phyloP scores from a whole-genome alignment of 2,797 vertebrate genomes.

The Heteromormyrus szaboi region DNA sequence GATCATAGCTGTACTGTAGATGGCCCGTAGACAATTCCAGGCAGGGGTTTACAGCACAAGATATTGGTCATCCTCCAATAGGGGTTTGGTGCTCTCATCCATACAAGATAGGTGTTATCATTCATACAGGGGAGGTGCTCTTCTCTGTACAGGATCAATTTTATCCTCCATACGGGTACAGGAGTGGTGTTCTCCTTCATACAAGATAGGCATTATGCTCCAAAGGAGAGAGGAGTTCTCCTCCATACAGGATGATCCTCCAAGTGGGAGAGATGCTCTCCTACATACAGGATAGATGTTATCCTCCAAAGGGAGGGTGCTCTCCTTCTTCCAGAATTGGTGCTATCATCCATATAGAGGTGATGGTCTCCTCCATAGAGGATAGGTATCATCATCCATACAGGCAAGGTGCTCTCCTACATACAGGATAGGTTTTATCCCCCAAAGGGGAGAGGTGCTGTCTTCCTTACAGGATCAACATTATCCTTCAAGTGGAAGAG shows the following conservation, averaged over 20 bases:
- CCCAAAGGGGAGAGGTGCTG: not conserved
- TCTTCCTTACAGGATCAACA: too few relatives aligned
- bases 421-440: not conserved
- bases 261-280: not conserved
- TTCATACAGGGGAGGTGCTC: not conserved
- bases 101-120: too few relatives aligned
- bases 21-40: not conserved
- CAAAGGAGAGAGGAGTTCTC: not conserved
- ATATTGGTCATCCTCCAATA: not conserved
- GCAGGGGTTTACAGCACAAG: not conserved
- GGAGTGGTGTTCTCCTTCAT: not conserved
- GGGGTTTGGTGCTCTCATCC: too few relatives aligned
- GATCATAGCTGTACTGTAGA: not conserved
- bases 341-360: not conserved
- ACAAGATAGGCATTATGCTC: not conserved
- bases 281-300: not conserved
- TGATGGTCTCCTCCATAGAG: not conserved
- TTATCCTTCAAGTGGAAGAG: too few relatives aligned
- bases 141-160: not conserved
- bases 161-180: not conserved
- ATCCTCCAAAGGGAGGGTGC: not conserved
- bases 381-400: not conserved
- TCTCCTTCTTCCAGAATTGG: too few relatives aligned
- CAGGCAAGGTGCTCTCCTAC: not conserved
- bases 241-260: constrained; percentile 42